Percentiles rank a stretch among this genome's conserved stretches.
phyloP scores from a whole-genome alignment of 2,113 vertebrate species.

The Erythrocercus mccallii region DNA sequence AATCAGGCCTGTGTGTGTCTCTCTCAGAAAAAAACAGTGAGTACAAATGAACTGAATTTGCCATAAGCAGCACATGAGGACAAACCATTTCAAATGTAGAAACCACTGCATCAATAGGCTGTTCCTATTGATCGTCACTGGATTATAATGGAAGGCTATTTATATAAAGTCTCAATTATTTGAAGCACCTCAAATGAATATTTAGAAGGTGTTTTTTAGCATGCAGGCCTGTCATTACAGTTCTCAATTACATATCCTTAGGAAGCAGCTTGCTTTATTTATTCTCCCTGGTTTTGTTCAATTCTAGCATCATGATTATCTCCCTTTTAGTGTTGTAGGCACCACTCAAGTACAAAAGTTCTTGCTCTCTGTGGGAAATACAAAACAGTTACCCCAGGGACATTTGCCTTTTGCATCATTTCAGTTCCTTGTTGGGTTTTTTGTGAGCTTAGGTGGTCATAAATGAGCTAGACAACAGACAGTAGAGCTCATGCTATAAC shows the following conservation, averaged over 20 bases:
- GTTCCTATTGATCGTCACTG: background rate
- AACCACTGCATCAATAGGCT: background rate
- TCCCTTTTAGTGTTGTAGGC: background rate
- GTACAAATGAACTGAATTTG: background rate
- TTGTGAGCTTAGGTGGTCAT: background rate
- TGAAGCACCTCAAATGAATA: background rate
- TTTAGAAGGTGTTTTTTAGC: background rate
- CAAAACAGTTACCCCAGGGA: background rate
- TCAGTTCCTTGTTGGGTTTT: background rate
- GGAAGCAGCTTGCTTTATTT: background rate
- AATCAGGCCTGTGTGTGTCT: background rate
- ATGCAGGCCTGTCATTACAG: background rate
- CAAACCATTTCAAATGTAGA: background rate
- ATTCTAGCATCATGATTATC: background rate
- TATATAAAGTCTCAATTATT: background rate
- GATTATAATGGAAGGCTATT: background rate
- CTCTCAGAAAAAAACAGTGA: background rate
- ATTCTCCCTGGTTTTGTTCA: background rate
- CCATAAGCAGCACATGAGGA: background rate
- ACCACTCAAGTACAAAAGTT: background rate
- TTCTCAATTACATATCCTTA: background rate
- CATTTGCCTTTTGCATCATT: background rate
- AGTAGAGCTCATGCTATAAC: background rate
- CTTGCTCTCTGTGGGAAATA: background rate
- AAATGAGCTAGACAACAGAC: conserved; percentile 45